Base-by-base conservation (phyloP, 1,140 invertebrate species). In the Apis cerana region DNA sequence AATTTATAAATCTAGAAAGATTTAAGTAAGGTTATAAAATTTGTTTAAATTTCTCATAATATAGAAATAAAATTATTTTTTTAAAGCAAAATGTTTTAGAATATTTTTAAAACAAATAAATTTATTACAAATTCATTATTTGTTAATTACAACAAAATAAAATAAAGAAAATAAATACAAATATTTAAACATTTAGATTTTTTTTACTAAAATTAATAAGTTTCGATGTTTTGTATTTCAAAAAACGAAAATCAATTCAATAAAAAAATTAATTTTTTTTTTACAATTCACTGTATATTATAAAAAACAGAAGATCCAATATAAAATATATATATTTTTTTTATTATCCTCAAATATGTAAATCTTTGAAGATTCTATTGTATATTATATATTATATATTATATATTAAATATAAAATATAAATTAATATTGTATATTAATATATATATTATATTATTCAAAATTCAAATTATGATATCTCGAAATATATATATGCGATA, bases 201-300 rank as follows among this genome's bases (percentile, higher is more conserved):
- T n/a, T 43, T 48, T n/a, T 13, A 48, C 0, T 58, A 69, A 72
- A 68, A 78, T 79, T 23, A 71, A 71, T 71, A 1, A 56, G 13
- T n/a, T 59, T 79, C 56, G 76, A 79, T 43, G 1, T 61, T 61
- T 50, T 19, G 17, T 33, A 27, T 43, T 58, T 71, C 23, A 58
- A 62, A 79, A 15, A 62, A 54, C 77, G 33, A 79, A 52, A 71
- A 15, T 15, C 0, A 0, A 5, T 59, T 8, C 11, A 12, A n/a
- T 12, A 9, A 50, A 13, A 27, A 33, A 71, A 33, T 62, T 33
- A 27, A 71, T 62, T 71, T 58, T 23, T n/a, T 27, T 23, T 65
- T 76, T 4, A 19, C 0, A 23, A 8, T 52, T 1, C 23, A 48
- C 13, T 17, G 21, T 9, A 48, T 23, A 9, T 15, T 12, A 8